Conservation (phyloP, 2,113 vertebrate species). For the Myotis yumanensis region DNA sequence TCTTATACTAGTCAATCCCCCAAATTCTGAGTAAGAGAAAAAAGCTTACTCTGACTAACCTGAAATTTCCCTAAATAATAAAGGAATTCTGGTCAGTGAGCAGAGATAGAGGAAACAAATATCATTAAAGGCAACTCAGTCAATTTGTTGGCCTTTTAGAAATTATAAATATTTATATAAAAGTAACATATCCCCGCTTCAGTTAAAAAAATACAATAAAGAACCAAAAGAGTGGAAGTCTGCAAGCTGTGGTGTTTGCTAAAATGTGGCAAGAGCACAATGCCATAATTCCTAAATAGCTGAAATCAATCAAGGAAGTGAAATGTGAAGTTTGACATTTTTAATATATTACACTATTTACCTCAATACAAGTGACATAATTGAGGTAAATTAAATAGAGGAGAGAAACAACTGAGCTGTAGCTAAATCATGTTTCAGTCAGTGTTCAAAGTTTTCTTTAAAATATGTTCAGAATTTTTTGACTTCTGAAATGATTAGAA, state of each 20-base stretch:
- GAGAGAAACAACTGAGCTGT: constrained; percentile 61
- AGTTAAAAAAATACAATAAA: background rate
- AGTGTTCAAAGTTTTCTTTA: constrained; percentile 63
- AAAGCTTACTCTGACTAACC: background rate
- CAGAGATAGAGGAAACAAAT: background rate
- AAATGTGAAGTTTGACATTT: constrained; percentile 70
- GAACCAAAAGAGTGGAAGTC: background rate
- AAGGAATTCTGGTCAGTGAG: background rate
- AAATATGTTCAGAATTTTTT: constrained; percentile 55
- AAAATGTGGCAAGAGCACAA: background rate
- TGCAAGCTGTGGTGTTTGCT: constrained; percentile 38
- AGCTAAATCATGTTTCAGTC: constrained; percentile 58
- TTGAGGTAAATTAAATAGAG: constrained; percentile 65
- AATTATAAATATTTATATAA: constrained; percentile 13
- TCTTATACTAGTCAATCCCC: background rate
- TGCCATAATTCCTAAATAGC: constrained; percentile 47
- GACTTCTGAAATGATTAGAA: constrained; percentile 1
- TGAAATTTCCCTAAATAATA: background rate
- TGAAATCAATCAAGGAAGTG: constrained; percentile 56
- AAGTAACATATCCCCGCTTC: background rate
- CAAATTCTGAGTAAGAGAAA: background rate
- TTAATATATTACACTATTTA: constrained; percentile 68
- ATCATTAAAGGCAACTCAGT: background rate
- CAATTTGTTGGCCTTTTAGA: background rate
- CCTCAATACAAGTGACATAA: constrained; percentile 54